Evolutionary conservation across 2,888 invertebrate species (phyloP).

Genomic region (Brassicogethes aeneus): DNA sequence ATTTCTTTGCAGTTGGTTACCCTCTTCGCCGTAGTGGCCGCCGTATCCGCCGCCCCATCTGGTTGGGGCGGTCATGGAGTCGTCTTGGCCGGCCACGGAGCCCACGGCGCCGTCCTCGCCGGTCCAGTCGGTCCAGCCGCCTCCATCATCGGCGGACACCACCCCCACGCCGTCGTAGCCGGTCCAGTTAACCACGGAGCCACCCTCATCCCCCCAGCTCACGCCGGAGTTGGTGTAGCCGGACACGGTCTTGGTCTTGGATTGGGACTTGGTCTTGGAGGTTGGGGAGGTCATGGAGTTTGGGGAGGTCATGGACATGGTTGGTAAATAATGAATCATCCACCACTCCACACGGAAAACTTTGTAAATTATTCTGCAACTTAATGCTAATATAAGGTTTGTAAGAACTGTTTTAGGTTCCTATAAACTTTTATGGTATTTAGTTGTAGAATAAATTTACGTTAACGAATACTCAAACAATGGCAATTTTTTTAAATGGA

Average conservation of each 20-base stretch:
- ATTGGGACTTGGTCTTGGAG: conserved; percentile 15
- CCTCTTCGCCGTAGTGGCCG: conserved; percentile 4
- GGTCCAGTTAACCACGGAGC: neutral
- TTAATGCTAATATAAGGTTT: no score
- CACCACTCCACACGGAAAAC: no score
- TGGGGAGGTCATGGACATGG: conserved; percentile 7
- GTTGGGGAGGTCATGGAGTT: conserved; percentile 9
- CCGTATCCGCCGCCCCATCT: conserved; percentile 5
- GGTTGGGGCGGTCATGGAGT: conserved; percentile 9
- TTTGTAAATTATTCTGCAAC: no score
- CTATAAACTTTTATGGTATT: no score
- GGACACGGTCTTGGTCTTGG: conserved; percentile 13
- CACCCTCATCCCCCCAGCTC: conserved; percentile 5
- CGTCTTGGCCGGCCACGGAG: conserved; percentile 17
- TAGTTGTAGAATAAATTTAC: no score
- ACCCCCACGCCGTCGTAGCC: neutral
- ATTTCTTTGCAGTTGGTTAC: conserved; percentile 7
- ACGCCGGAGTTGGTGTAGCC: conserved; percentile 7
- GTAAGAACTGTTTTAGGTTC: no score
- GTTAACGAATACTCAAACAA: no score
- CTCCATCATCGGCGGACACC: neutral
- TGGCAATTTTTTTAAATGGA: no score
- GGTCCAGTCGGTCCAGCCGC: neutral
- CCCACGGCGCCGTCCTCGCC: conserved; percentile 13
- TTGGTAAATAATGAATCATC: no score